A percentile compares a stretch with the other conserved stretches of the same genome.
Evolutionary conservation across 2,113 vertebrate genomes (phyloP).

Genomic region (Coracopsis vasa): DNA sequence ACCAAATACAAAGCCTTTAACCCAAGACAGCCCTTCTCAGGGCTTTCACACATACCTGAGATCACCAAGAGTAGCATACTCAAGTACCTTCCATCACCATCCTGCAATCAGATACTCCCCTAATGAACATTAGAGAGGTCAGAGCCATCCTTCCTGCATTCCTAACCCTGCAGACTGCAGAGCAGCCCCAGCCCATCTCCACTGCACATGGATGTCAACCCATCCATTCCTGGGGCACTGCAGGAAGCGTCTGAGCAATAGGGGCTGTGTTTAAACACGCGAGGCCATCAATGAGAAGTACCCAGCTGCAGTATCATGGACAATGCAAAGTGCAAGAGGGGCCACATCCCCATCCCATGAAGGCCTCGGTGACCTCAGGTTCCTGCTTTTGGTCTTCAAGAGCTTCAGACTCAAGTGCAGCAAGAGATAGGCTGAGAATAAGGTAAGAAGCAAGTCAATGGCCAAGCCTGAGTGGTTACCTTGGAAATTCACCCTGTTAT

Average conservation of each 20-base stretch:
- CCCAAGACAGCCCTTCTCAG: background rate
- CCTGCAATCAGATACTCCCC: background rate
- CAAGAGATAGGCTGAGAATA: background rate
- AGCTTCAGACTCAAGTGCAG: background rate
- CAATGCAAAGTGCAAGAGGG: background rate
- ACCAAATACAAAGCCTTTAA: background rate
- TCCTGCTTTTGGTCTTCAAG: background rate
- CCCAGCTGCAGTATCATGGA: background rate
- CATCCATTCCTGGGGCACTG: rapidly evolving
- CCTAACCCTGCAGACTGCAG: rapidly evolving
- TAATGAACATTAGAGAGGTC: background rate
- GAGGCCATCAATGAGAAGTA: background rate
- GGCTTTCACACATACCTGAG: background rate
- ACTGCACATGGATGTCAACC: rapidly evolving
- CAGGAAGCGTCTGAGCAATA: background rate
- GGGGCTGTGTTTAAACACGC: background rate
- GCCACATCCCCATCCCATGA: background rate
- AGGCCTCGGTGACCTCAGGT: background rate
- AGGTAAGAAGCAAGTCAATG: background rate
- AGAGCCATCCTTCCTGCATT: background rate
- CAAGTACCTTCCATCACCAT: background rate
- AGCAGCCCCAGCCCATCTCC: background rate
- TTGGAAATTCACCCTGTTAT: background rate
- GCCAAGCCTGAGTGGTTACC: background rate
- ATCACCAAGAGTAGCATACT: background rate